A percentile compares a stretch with the other conserved stretches of the same genome.
These are phyloP conservation scores for Bombus affinis DNA, from an alignment of 1,140 invertebrate genomes.

Conservation along the genomic window DNA sequence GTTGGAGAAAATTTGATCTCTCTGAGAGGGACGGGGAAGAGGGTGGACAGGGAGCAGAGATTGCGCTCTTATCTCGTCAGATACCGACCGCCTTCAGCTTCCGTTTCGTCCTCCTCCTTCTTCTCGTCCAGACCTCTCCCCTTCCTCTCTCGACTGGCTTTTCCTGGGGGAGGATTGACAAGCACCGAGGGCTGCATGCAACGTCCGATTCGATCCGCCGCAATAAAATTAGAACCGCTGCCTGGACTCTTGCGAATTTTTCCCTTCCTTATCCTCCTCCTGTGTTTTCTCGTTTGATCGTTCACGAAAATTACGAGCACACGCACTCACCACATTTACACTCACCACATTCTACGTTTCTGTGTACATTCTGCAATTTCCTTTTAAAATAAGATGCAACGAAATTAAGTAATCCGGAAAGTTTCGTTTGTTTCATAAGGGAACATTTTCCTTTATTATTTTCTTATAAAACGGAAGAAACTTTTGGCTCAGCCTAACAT, in stretches of 20 bases:
- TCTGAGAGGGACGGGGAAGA: slow-evolving; percentile 6
- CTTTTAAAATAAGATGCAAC: too few relatives aligned
- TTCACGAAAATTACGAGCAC: neutral
- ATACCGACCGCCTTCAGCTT: slow-evolving; percentile 66
- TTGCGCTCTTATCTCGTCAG: slow-evolving; percentile 75
- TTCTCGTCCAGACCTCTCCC: slow-evolving; percentile 17
- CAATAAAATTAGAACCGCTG: slow-evolving; percentile 68
- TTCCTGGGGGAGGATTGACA: slow-evolving; percentile 43
- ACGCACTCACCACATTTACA: too few relatives aligned
- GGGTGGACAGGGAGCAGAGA: slow-evolving; percentile 44
- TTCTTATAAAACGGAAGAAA: too few relatives aligned
- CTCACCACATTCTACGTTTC: too few relatives aligned
- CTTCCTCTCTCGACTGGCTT: neutral
- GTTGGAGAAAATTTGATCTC: slow-evolving; percentile 45
- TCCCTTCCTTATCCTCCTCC: neutral
- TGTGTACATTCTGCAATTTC: too few relatives aligned
- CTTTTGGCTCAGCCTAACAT: too few relatives aligned
- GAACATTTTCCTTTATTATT: too few relatives aligned
- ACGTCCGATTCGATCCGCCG: slow-evolving; percentile 67
- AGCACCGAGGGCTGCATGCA: slow-evolving; percentile 29
- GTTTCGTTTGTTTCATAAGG: too few relatives aligned
- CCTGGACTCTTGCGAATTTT: neutral
- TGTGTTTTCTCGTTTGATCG: neutral
- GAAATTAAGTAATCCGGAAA: too few relatives aligned
- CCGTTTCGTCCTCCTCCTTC: slow-evolving; percentile 44